phyloP scores from a whole-genome alignment of 2,113 vertebrate genomes.

The Stictonetta naevosa region DNA sequence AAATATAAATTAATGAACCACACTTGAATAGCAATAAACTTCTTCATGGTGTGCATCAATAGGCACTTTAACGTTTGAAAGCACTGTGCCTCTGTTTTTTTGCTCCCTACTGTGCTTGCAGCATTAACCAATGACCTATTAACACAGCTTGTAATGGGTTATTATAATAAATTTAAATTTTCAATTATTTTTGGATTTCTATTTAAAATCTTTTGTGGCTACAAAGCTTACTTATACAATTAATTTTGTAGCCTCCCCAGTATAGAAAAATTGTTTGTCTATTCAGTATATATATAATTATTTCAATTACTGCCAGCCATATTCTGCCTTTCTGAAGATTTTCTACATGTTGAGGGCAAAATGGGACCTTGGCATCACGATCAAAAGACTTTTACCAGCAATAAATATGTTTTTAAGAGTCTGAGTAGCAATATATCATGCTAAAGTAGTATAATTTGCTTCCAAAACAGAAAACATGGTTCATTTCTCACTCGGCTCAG shows the following conservation, averaged over 20 bases:
- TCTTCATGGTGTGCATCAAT: background rate
- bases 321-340: background rate
- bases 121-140: background rate
- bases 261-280: background rate
- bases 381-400: background rate
- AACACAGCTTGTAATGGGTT: background rate
- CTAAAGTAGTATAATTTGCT: background rate
- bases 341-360: background rate
- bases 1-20: conserved; percentile 7
- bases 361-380: background rate
- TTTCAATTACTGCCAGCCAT: background rate
- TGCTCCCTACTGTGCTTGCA: background rate
- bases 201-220: background rate
- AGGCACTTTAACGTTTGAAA: background rate
- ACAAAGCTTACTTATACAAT: background rate
- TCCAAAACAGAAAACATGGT: background rate
- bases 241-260: background rate
- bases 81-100: background rate
- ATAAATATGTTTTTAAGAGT: background rate
- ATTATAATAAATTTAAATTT: background rate
- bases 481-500: background rate
- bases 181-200: background rate
- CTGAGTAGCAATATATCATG: background rate
- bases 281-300: background rate
- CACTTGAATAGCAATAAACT: background rate